Evolutionary conservation across 2,113 vertebrate genomes (phyloP).

Genomic region (Phainopepla nitens): DNA sequence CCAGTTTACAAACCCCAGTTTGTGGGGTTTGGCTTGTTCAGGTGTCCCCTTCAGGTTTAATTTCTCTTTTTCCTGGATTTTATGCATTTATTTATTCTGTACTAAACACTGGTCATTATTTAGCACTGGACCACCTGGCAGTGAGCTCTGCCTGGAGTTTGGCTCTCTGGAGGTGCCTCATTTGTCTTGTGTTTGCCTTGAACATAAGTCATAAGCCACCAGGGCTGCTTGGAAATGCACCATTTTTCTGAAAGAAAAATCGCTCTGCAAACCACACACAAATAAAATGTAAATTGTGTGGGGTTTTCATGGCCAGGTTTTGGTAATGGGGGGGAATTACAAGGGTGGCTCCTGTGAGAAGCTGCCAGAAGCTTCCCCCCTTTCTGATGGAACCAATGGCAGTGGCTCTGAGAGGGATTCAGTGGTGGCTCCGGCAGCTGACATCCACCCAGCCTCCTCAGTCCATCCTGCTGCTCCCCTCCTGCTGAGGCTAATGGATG

Average conservation of each 20-base stretch:
- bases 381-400: too few relatives aligned
- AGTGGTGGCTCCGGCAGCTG: background rate
- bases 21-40: background rate
- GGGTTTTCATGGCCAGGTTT: background rate
- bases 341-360: background rate
- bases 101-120: background rate
- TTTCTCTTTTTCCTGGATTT: background rate
- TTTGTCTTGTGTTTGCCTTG: background rate
- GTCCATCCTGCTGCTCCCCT: background rate
- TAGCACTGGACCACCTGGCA: background rate
- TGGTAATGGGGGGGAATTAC: background rate
- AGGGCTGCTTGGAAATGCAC: background rate
- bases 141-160: background rate
- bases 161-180: background rate
- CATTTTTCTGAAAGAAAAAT: background rate
- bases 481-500: background rate
- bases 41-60: background rate
- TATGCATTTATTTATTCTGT: background rate
- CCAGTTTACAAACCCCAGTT: background rate
- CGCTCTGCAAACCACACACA: background rate
- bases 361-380: background rate
- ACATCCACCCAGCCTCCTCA: background rate
- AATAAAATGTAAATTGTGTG: background rate
- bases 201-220: background rate
- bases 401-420: rapidly evolving